phyloP scores from a whole-genome alignment of 1,140 invertebrate genomes.

The Orius insidiosus region DNA sequence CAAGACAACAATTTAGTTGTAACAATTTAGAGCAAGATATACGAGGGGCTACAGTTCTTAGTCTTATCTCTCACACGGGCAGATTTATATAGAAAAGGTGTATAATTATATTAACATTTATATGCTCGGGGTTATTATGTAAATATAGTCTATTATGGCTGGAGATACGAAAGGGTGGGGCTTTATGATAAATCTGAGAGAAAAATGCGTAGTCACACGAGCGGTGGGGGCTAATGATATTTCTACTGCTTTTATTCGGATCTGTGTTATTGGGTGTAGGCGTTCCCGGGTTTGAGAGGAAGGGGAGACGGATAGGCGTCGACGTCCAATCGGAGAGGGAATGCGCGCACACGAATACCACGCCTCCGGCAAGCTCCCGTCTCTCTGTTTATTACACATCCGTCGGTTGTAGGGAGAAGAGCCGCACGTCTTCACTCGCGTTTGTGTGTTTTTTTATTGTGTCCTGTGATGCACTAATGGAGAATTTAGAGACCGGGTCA shows the following conservation, averaged over 20 bases:
- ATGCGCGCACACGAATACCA: slow-evolving; percentile 12
- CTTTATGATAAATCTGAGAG: slow-evolving; percentile 15
- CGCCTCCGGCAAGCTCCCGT: slow-evolving; percentile 21
- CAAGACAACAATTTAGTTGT: too few species aligned
- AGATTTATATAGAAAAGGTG: slow-evolving; percentile 14
- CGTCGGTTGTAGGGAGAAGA: slow-evolving; percentile 24
- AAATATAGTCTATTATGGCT: slow-evolving; percentile 11
- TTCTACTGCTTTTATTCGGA: slow-evolving; percentile 18
- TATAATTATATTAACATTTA: slow-evolving; percentile 19
- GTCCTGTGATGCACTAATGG: slow-evolving; percentile 8
- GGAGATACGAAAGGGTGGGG: slow-evolving; percentile 9
- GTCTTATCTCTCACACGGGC: background rate
- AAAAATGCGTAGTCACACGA: slow-evolving; percentile 16
- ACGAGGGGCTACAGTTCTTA: too few species aligned
- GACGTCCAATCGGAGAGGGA: slow-evolving; percentile 20
- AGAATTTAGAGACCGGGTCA: slow-evolving; percentile 25
- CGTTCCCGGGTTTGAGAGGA: background rate
- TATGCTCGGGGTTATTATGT: slow-evolving; percentile 14
- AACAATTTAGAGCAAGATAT: too few species aligned
- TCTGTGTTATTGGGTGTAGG: slow-evolving; percentile 13
- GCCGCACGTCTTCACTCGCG: slow-evolving; percentile 30
- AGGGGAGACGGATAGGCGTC: slow-evolving; percentile 18
- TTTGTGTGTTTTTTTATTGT: slow-evolving; percentile 20
- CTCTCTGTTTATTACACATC: slow-evolving; percentile 14
- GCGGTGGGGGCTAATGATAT: slow-evolving; percentile 15